A percentile compares a stretch with the other conserved stretches of the same genome.
phyloP scores from a whole-genome alignment of 1,140 invertebrate species.

The Leptinotarsa lineolata region DNA sequence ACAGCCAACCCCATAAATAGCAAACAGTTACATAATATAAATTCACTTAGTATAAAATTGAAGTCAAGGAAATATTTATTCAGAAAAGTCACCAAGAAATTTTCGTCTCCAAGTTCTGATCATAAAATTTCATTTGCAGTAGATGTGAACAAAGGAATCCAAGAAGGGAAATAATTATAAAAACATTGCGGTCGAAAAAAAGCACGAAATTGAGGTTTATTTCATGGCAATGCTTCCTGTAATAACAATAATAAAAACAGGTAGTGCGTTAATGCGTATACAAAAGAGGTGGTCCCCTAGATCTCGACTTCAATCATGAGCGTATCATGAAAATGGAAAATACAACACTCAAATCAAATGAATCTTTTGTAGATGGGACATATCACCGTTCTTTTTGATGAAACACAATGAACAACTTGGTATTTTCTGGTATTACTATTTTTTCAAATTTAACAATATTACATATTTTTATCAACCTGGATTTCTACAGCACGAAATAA shows the following conservation, averaged over 20 bases:
- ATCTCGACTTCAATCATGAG: background rate
- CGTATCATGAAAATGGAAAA: background rate
- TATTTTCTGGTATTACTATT: too few species aligned
- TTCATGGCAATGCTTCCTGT: background rate
- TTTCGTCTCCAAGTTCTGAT: background rate
- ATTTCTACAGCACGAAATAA: too few species aligned
- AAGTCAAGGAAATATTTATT: too few species aligned
- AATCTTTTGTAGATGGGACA: too few species aligned
- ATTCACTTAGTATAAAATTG: too few species aligned
- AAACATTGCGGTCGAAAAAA: background rate
- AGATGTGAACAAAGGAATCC: background rate
- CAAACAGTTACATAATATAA: too few species aligned
- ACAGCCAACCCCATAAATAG: too few species aligned
- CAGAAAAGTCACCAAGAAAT: background rate
- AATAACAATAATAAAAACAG: conserved; percentile 17
- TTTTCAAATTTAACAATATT: too few species aligned
- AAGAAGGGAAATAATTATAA: background rate
- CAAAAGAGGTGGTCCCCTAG: background rate
- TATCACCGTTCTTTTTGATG: too few species aligned
- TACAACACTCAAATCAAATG: background rate
- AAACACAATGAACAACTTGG: too few species aligned
- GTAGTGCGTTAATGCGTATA: conserved; percentile 17
- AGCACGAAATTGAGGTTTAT: background rate
- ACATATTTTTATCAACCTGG: too few species aligned
- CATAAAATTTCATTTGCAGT: background rate